Conservation (phyloP, 2,797 vertebrate genomes). For the Toxotes lorentzi region DNA sequence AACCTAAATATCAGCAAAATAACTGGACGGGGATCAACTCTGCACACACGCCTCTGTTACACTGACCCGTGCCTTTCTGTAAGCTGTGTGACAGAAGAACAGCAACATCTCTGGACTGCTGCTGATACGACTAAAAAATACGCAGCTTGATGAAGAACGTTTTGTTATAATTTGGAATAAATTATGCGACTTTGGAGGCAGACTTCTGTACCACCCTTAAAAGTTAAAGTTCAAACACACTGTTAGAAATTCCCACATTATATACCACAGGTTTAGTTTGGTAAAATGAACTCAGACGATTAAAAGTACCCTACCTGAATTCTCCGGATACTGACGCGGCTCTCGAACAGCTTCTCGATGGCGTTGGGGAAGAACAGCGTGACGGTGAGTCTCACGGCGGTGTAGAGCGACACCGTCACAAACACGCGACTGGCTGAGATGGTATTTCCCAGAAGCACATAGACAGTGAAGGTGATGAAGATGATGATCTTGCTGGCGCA, state of each 20-base stretch:
- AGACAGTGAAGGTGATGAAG: slow-evolving; percentile 92
- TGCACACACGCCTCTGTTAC: no score
- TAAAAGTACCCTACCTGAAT: slow-evolving; percentile 88
- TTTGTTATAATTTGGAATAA: no score
- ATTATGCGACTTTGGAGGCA: no score
- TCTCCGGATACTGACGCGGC: slow-evolving; percentile 89
- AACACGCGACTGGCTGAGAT: slow-evolving; percentile 93
- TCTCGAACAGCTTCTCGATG: slow-evolving; percentile 91
- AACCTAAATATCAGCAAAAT: neutral
- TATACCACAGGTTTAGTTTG: neutral
- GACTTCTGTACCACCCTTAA: neutral
- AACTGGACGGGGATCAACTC: no score
- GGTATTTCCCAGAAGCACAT: slow-evolving; percentile 89
- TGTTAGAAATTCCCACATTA: no score
- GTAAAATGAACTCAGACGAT: neutral
- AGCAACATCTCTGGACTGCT: no score
- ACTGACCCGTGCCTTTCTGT: no score
- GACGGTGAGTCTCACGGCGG: slow-evolving; percentile 90
- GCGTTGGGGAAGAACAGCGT: slow-evolving; percentile 95
- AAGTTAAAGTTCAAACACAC: neutral
- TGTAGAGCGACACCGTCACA: slow-evolving; percentile 91
- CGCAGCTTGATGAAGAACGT: no score
- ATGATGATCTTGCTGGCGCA: slow-evolving; percentile 93
- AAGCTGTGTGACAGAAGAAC: no score
- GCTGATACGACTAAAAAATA: no score